Conservation (phyloP, 1,140 invertebrate genomes). For the Steinernema khuongi region DNA sequence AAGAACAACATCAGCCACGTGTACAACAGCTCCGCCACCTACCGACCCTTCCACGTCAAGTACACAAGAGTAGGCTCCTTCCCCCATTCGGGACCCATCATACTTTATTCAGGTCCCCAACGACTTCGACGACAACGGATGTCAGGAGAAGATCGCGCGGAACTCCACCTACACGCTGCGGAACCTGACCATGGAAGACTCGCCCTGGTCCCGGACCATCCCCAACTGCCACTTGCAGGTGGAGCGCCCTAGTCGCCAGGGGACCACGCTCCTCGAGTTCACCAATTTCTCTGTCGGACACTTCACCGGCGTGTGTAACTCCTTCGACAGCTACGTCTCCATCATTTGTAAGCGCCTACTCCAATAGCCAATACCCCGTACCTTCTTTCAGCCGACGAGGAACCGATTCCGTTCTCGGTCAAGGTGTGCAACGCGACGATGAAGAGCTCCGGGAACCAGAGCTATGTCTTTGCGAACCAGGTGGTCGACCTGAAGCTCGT, state of each 20-base stretch:
- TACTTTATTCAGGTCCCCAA: not conserved
- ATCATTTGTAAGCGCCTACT: not conserved
- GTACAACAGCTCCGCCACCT: conserved; percentile 21
- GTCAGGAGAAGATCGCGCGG: conserved; percentile 32
- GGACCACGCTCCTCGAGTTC: conserved; percentile 41
- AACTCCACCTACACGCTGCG: conserved; percentile 25
- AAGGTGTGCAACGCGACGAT: conserved; percentile 9
- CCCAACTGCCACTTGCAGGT: conserved; percentile 48
- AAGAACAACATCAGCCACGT: conserved; percentile 22
- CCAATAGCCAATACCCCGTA: not conserved
- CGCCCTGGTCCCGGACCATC: not conserved
- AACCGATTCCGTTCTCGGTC: not conserved
- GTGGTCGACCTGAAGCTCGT: not conserved
- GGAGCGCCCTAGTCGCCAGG: conserved; percentile 34
- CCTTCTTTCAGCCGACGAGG: not conserved
- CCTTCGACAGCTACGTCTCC: not conserved
- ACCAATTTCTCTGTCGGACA: conserved; percentile 36
- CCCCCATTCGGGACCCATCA: not conserved
- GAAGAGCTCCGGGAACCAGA: not conserved
- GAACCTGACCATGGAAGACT: not conserved
- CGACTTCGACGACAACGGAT: conserved; percentile 37
- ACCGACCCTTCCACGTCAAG: conserved; percentile 37
- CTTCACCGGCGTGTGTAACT: not conserved
- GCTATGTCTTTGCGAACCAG: not conserved
- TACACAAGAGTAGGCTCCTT: conserved; percentile 32